phyloP scores from a whole-genome alignment of 2,888 invertebrate species.

The Pyralis farinalis region DNA sequence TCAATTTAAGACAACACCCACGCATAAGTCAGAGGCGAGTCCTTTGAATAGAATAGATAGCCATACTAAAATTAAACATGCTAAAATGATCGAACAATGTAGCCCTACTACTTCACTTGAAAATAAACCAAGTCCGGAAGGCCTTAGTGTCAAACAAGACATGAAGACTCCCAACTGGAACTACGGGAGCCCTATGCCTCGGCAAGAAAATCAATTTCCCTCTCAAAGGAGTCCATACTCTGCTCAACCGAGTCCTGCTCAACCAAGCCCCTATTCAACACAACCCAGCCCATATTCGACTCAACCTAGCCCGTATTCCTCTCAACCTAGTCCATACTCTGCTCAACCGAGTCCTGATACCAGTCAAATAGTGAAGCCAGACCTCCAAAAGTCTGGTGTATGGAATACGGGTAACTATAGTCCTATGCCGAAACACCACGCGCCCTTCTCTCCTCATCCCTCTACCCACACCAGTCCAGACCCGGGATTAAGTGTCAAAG shows the following conservation, averaged over 20 bases:
- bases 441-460: constrained; percentile 69
- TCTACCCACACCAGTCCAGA: constrained; percentile 71
- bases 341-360: constrained; percentile 74
- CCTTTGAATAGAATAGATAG: constrained; percentile 66
- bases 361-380: constrained; percentile 68
- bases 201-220: constrained; percentile 66
- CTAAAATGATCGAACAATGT: constrained; percentile 68
- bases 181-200: constrained; percentile 70
- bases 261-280: constrained; percentile 71
- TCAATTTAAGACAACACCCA: constrained; percentile 67
- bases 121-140: constrained; percentile 70
- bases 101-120: constrained; percentile 72
- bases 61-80: constrained; percentile 61
- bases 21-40: constrained; percentile 71
- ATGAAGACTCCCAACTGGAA: constrained; percentile 69
- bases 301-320: constrained; percentile 72
- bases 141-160: constrained; percentile 54
- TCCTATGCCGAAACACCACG: constrained; percentile 72
- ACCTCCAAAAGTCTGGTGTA: constrained; percentile 58
- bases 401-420: constrained; percentile 73
- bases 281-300: constrained; percentile 71
- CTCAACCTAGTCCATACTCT: constrained; percentile 70
- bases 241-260: constrained; percentile 68
- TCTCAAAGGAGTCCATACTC: constrained; percentile 74
- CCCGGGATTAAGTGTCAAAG: constrained; percentile 55